Evolutionary conservation across 2,113 vertebrate species (phyloP), one percentile per base, ranked within the genome.

Genomic region (Indri indri): DNA sequence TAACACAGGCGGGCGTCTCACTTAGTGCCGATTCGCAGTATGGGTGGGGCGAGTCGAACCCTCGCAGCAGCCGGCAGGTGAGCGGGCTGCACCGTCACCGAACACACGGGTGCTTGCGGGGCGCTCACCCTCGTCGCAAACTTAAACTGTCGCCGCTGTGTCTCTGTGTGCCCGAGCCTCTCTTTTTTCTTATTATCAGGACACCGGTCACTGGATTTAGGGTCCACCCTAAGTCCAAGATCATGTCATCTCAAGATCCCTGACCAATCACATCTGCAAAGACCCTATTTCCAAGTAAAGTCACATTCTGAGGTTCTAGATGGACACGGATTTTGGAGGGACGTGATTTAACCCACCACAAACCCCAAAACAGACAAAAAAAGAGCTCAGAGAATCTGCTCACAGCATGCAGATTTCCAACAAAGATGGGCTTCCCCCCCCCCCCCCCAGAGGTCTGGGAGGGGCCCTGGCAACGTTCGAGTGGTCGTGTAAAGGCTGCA

Each of bases 51-150:
- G 45, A 14, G 87, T 63, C 54, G 16, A 61, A 63, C 54, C 34
- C 13, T 6, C 3, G 2, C 18, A 47, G 14, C 22, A 2, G 30
- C 4, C 11, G 23, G 4, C 8, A 42, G 50, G 17, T 34, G 12
- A 45, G 16, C 2, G 23, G 6, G 37, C 4, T 2, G 22, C 37
- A 2, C 2, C 47, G 12, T 17, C 70, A 40, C 50, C 18, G 47
- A 2, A 16, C 47, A 30, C 5, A 11, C 34, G 30, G 18, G 65
- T 16, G 6, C 6, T 1, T 30, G 32, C 27, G 47, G 14, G 22
- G n/a, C 2, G 2, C 45, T 22, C 23, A 1, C 30, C 45, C 32
- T 13, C 17, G 2, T 10, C 9, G 18, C 65, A 52, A 4, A 40
- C 65, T 52, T 23, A 40, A 25, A 70, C 23, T 6, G 3, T 27